Evolutionary conservation across 2,113 vertebrate genomes (phyloP), one percentile per base, ranked within the genome.

Genomic region (Merops nubicus): DNA sequence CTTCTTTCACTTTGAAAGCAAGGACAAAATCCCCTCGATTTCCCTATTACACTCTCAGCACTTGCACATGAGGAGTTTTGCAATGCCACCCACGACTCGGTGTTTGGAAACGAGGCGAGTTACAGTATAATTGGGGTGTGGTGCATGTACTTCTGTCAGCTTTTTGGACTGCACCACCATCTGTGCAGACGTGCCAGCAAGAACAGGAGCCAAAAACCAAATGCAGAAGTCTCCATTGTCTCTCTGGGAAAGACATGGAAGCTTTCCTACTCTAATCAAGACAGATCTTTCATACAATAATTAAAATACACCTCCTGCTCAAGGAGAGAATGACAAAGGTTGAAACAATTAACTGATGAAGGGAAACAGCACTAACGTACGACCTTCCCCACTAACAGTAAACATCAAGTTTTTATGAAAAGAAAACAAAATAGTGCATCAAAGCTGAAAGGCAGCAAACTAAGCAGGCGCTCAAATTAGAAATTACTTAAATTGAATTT

Each of bases 401-500:
- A 95, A 91, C 15, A 65, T 21, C 31, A 64, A 78, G 34, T 33
- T 65, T 67, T 84, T 54, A 45, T 14, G 11, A n/a, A 78, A 77
- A 51, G 13, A 22, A 50, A 53, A 63, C 42, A 68, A 48, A 62
- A 87, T 76, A 53, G 15, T 36, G 20, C 85, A 63, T 91, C 72
- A 93, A 96, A 95, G 74, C 86, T 93, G 83, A 97, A 97, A 97
- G 76, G 78, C 83, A 93, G 92, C 96, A 97, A 97, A 91, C 42
- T 57, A 93, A 95, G 78, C 54, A 96, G 90, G 95, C 63, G 72
- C 69, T 94, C 95, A 82, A 91, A 93, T 93, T 87, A 89, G 78
- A 95, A 98, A 95, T 95, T 76, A 92, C 94, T 97, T 97, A 94
- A 96, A 97, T 96, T 97, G 69, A 91, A 97, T 97, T 97, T 96